Base-by-base conservation (phyloP, 2,888 invertebrate species). In the Gymnosoma rotundatum region DNA sequence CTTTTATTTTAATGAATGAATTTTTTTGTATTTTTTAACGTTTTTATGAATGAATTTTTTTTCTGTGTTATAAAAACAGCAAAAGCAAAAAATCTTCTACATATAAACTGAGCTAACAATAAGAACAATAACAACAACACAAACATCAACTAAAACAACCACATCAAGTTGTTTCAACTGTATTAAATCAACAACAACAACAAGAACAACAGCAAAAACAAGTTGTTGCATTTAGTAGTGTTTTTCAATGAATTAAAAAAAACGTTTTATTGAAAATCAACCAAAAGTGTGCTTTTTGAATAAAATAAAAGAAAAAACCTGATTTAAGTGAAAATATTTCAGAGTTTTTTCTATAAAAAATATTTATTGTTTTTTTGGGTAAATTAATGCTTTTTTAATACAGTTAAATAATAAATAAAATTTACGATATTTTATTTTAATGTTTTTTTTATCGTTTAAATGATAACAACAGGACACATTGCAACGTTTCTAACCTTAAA, bases 31-130 rank as follows among this genome's bases (percentile, higher is more conserved):
- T 66, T 76, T 83, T 83, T 75, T 75, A 48, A 61, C 61, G 60
- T 76, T 79, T 78, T 81, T 79, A 86, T 86, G 83, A 82, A 83
- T 83, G 83, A 81, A 83, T 78, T 81, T 84, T n/a, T 66, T 70
- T 75, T 76, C 75, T 66, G 70, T 75, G 36, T 78, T 72, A 56
- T 73, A 54, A 21, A 61, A 63, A 64, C 42, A 79, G 75, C 64
- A 38, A 38, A n/a, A 67, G 32, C 50, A 60, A 50, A 25, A n/a
- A 58, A 73, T 42, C 54, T 70, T 64, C 60, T 66, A 73, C 76
- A 83, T 25, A 78, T 67, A 81, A 73, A 81, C 52, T 60, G 21
- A 75, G 66, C 81, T 58, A 74, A 61, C 60, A 80, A 80, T 20
- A 78, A 76, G 42, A 79, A 64, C 18, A 69, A 32, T 25, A 69